phyloP scores from a whole-genome alignment of 2,113 vertebrate genomes.

The Pseudopodoces humilis region DNA sequence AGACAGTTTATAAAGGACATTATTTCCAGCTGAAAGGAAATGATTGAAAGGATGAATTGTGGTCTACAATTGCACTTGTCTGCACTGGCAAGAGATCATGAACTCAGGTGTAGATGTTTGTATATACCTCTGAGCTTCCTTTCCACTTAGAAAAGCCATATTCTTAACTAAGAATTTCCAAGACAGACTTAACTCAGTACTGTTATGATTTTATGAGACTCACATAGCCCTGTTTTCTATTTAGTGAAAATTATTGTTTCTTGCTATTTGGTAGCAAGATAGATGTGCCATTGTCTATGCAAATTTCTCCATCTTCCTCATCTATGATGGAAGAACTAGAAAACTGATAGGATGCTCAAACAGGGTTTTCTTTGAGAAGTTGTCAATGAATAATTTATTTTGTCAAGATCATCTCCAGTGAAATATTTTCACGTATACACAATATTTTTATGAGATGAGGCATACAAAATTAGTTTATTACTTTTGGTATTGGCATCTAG shows the following conservation, averaged over 20 bases:
- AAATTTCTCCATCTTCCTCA: background rate
- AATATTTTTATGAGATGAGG: background rate
- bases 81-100: background rate
- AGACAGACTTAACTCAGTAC: background rate
- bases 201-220: background rate
- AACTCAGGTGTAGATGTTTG: background rate
- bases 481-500: background rate
- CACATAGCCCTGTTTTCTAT: background rate
- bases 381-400: constrained; percentile 21
- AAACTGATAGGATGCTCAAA: background rate
- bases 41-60: background rate
- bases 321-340: background rate
- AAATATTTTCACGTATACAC: background rate
- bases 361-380: background rate
- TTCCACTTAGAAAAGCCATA: background rate
- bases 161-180: background rate
- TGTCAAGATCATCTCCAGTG: background rate
- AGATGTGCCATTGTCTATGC: background rate
- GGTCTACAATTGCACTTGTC: background rate
- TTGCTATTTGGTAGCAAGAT: background rate
- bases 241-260: constrained; percentile 27
- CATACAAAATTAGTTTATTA: background rate
- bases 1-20: background rate
- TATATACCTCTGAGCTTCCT: background rate
- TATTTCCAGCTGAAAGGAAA: background rate